These are phyloP conservation scores for Pangasius djambal DNA, from an alignment of 2,797 vertebrate species.

Conservation along the genomic window DNA sequence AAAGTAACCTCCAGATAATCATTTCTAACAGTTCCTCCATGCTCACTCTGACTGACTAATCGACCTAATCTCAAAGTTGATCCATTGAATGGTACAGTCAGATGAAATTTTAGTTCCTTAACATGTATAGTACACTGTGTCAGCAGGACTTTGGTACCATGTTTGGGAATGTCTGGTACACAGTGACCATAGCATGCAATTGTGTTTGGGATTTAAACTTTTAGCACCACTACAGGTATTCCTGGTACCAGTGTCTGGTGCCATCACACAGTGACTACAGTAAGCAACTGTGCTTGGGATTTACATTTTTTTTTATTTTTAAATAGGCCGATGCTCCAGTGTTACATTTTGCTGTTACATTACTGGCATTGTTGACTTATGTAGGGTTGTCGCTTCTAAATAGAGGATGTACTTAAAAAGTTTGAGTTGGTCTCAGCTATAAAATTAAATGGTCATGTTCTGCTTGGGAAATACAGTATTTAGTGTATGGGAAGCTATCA, in stretches of 20 bases:
- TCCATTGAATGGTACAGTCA: background rate
- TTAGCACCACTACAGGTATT: too few species aligned
- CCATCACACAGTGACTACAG: too few species aligned
- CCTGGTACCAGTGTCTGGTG: too few species aligned
- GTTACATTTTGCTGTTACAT: background rate
- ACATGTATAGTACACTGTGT: too few species aligned
- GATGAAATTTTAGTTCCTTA: background rate
- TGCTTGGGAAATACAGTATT: background rate
- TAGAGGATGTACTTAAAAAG: background rate
- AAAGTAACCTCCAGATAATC: background rate
- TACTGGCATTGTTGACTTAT: background rate
- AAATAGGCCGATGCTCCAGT: background rate
- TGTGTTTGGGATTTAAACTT: too few species aligned
- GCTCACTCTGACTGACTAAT: background rate
- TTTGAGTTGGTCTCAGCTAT: background rate
- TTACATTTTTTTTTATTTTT: too few species aligned
- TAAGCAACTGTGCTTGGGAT: too few species aligned
- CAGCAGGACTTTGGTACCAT: too few species aligned
- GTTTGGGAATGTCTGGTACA: too few species aligned
- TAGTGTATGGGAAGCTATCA: background rate
- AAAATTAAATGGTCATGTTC: background rate
- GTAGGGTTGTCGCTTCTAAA: background rate
- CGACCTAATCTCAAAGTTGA: background rate
- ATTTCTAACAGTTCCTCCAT: background rate
- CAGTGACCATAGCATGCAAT: too few species aligned